Evolutionary conservation across 1,140 invertebrate genomes (phyloP), one percentile per base, ranked within the genome.

Genomic region (Lepeophtheirus salmonis): DNA sequence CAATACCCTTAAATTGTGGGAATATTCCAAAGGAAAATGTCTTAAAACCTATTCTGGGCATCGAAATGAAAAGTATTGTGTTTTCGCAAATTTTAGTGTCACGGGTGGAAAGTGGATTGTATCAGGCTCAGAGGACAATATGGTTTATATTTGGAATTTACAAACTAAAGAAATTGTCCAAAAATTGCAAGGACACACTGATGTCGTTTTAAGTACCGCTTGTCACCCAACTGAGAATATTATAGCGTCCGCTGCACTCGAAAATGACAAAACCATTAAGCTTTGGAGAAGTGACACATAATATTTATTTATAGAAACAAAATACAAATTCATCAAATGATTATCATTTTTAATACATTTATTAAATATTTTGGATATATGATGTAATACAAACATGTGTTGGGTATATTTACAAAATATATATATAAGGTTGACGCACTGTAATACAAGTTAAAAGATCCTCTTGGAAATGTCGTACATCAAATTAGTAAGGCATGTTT

Each of bases 111-210:
- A 92, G 86, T 99, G 96, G 95, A 98, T 99, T 71, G 94, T 98
- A 50, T 96, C 91, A 55, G 96, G 96, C 14, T 97, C 94, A n/a
- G 96, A 99, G 76, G 96, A 99, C 71, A 92, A 96, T 69, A 80
- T 92, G 76, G 91, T 99, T 2, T 98, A 97, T 68, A 95, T 99
- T 66, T 99, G 96, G 96, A 98, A 98, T 78, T 76, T 99, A 58
- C 95, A 99, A 70, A 95, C 91, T 16, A 97, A 98, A 75, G 94
- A 98, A 76, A 88, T 98, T 64, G 96, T 98, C 52, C 96, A 99
- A 74, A 91, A 92, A 74, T 73, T 99, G 59, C 50, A 23, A 12
- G 59, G 59, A 24, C 59, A 61, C 50, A 61, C 70, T 85, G 94
- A 98, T 77, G 90, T 94, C 2, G 94, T 98, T 12, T 74, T 98